Conservation (phyloP, 92 coral and sea anemone species). For the Montipora capitata region DNA sequence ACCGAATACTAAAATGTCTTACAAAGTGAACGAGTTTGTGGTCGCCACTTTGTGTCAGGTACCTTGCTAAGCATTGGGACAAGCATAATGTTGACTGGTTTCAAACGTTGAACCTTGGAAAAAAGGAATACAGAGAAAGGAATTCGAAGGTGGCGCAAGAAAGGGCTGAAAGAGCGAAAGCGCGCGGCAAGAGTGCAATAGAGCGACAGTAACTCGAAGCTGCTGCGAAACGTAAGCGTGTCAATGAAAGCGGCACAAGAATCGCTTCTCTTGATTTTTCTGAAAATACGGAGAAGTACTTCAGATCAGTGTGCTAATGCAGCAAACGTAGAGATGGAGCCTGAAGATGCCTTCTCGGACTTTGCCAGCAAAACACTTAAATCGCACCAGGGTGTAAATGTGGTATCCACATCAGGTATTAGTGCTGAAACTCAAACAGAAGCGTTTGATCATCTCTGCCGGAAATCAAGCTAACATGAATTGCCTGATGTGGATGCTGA, state of each 20-base stretch:
- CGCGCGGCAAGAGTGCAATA: conserved; percentile 15
- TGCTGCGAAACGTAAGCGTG: neutral
- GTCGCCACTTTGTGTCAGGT: conserved; percentile 55
- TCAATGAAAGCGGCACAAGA: conserved; percentile 12
- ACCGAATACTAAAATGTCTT: conserved; percentile 37
- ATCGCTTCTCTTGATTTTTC: conserved; percentile 3
- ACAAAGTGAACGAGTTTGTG: conserved; percentile 62
- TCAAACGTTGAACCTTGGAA: conserved; percentile 16
- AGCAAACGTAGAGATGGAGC: conserved; percentile 19
- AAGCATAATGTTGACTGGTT: conserved; percentile 52
- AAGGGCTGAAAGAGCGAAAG: conserved; percentile 23
- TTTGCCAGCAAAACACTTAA: conserved; percentile 10
- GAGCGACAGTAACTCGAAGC: conserved; percentile 17
- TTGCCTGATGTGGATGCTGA: conserved; percentile 33
- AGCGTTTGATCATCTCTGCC: conserved; percentile 3
- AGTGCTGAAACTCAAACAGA: conserved; percentile 29
- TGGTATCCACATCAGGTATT: conserved; percentile 29
- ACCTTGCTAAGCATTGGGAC: too few species aligned
- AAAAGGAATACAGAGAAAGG: conserved; percentile 16
- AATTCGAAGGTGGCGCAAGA: neutral
- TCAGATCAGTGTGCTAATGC: conserved; percentile 21
- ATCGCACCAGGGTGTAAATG: neutral
- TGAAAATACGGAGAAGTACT: conserved; percentile 4
- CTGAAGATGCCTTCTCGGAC: conserved; percentile 10
- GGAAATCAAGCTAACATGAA: conserved; percentile 21